A percentile compares a stretch with the other conserved stretches of the same genome.
These are phyloP conservation scores for Hippasteria phrygiana DNA, from an alignment of 53 echinoderm and acorn worm species.

Conservation along the genomic window DNA sequence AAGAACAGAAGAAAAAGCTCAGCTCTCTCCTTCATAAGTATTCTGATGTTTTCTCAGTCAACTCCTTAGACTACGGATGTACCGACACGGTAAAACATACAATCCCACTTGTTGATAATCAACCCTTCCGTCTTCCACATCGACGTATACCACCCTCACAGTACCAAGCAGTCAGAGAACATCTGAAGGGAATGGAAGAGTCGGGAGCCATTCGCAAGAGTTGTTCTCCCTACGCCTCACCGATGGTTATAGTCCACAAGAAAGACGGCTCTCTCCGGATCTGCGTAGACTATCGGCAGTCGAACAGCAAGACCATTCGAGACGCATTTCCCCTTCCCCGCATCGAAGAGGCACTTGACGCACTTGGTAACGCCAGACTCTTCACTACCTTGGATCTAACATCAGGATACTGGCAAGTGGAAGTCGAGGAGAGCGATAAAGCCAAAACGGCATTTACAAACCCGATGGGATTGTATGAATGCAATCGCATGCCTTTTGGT, in stretches of 20 bases:
- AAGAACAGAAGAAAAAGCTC: not conserved
- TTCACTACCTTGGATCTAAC: constrained; percentile 25
- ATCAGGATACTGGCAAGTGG: constrained; percentile 72
- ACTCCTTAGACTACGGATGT: constrained; percentile 34
- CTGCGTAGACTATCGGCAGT: constrained; percentile 32
- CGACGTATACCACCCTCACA: constrained; percentile 55
- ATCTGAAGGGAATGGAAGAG: constrained; percentile 32
- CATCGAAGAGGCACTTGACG: constrained; percentile 15
- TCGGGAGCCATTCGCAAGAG: constrained; percentile 47
- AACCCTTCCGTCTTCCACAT: constrained; percentile 55
- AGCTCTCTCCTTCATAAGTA: not conserved
- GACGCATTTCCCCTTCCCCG: constrained; percentile 36
- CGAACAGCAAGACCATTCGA: constrained; percentile 6
- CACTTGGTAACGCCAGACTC: not conserved
- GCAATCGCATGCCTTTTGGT: constrained; percentile 75
- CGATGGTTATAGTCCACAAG: constrained; percentile 13
- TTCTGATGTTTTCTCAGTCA: constrained; percentile 20
- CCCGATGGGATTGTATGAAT: constrained; percentile 55
- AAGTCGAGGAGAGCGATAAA: constrained; percentile 52
- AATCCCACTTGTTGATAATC: constrained; percentile 33
- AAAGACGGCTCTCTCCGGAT: constrained; percentile 24
- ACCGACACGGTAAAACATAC: constrained; percentile 32
- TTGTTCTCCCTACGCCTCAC: constrained; percentile 9
- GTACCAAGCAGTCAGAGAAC: constrained; percentile 33
- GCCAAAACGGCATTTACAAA: constrained; percentile 56